Evolutionary conservation across 92 coral and sea anemone genomes (phyloP).

Genomic region (Parazoanthus atlanticus): DNA sequence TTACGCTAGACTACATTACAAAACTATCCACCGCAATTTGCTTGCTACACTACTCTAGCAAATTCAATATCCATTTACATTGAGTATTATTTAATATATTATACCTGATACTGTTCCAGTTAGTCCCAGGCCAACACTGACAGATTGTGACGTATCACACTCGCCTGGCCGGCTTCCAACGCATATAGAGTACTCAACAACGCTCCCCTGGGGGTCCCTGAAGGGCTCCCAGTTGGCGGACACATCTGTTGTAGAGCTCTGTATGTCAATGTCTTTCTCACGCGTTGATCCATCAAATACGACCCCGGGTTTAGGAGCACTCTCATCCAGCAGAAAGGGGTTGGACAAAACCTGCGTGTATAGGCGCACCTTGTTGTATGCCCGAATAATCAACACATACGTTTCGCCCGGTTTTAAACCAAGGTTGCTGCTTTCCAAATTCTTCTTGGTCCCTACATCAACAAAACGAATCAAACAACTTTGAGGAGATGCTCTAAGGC

Average conservation of each 20-base stretch:
- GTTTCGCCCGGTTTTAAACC: constrained; percentile 81
- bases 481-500: constrained; percentile 53
- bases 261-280: constrained; percentile 59
- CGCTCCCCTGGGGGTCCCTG: constrained; percentile 69
- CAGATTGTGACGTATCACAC: constrained; percentile 73
- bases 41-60: not conserved
- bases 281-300: constrained; percentile 76
- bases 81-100: not conserved
- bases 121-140: constrained; percentile 53
- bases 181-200: constrained; percentile 78
- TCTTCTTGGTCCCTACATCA: constrained; percentile 57
- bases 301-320: constrained; percentile 66
- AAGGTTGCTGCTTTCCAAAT: constrained; percentile 54
- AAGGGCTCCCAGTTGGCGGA: constrained; percentile 93
- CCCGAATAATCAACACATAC: constrained; percentile 76
- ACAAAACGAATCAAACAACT: constrained; percentile 75
- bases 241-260: constrained; percentile 76
- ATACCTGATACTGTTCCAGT: constrained; percentile 52
- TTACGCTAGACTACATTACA: not conserved
- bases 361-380: constrained; percentile 77
- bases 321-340: constrained; percentile 67
- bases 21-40: not conserved
- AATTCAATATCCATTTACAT: too few relatives aligned
- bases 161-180: constrained; percentile 74
- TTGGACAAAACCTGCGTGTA: constrained; percentile 74